Conservation (phyloP, 2,888 invertebrate genomes). For the Ophioninae sp. region DNA sequence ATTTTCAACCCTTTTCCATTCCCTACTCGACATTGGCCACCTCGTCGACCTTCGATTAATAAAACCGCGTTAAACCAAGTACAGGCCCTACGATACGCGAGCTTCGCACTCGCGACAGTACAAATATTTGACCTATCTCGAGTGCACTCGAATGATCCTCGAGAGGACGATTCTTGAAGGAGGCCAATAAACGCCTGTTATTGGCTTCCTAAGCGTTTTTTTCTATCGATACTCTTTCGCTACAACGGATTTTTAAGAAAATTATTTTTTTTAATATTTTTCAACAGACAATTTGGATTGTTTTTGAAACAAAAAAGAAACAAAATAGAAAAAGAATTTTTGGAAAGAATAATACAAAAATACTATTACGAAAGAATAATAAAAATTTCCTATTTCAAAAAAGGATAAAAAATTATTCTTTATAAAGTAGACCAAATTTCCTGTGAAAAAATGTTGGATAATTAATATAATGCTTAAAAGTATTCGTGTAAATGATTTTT, state of each 20-base stretch:
- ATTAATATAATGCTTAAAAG: no score
- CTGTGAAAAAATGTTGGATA: no score
- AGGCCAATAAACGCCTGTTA: background rate
- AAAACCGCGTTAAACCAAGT: conserved; percentile 66
- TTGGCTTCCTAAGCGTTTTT: background rate
- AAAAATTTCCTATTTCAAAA: no score
- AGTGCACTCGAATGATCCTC: conserved; percentile 62
- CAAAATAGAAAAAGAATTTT: background rate
- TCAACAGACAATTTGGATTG: background rate
- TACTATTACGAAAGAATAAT: background rate
- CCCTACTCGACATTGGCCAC: conserved; percentile 5
- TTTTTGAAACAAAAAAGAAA: background rate
- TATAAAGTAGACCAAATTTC: no score
- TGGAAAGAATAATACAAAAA: background rate
- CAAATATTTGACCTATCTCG: conserved; percentile 75
- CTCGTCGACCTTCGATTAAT: conserved; percentile 39
- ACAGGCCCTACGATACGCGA: conserved; percentile 45
- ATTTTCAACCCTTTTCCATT: conserved; percentile 49
- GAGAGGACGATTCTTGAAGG: conserved; percentile 40
- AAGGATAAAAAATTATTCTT: no score
- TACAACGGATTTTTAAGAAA: background rate
- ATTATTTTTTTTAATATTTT: background rate
- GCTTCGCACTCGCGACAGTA: conserved; percentile 57
- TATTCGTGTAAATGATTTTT: no score
- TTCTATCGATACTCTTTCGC: background rate